Evolutionary conservation across 2,888 invertebrate species (phyloP).

Genomic region (Leucozona laternaria): DNA sequence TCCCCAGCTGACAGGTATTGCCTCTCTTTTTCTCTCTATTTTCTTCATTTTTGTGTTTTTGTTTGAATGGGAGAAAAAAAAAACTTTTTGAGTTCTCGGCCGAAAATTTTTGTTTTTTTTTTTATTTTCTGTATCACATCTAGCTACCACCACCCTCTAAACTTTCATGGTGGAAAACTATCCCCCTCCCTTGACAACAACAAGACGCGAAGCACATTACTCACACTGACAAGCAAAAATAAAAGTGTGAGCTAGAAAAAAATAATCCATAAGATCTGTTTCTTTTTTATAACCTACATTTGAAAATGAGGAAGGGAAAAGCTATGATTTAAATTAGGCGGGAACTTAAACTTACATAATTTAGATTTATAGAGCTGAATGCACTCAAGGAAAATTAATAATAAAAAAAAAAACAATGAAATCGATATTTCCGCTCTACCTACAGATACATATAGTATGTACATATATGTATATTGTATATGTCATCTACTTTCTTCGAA

Average conservation of each 20-base stretch:
- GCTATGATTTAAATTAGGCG: constrained; percentile 28
- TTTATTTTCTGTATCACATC: constrained; percentile 46
- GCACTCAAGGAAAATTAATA: constrained; percentile 4
- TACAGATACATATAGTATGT: neutral
- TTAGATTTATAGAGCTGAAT: constrained; percentile 15
- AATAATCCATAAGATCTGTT: constrained; percentile 19
- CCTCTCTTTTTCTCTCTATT: constrained; percentile 35
- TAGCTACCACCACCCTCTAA: constrained; percentile 33
- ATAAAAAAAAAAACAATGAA: constrained; percentile 4
- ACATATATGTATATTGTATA: no score
- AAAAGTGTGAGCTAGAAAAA: constrained; percentile 40
- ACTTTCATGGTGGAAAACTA: constrained; percentile 43
- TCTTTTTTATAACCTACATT: constrained; percentile 42
- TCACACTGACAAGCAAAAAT: constrained; percentile 41
- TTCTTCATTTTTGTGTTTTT: constrained; percentile 31
- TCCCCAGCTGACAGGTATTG: constrained; percentile 29
- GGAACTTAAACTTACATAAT: constrained; percentile 33
- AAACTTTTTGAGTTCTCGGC: constrained; percentile 70
- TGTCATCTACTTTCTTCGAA: neutral
- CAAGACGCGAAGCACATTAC: constrained; percentile 46
- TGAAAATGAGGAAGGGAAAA: constrained; percentile 31
- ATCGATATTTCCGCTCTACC: constrained; percentile 26
- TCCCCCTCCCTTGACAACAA: constrained; percentile 60
- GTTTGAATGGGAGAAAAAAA: constrained; percentile 1
- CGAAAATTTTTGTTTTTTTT: constrained; percentile 61